A percentile compares a stretch with the other conserved stretches of the same genome.
These are phyloP conservation scores for Oryzias woworae DNA, from an alignment of 2,113 vertebrate species.

Conservation along the genomic window DNA sequence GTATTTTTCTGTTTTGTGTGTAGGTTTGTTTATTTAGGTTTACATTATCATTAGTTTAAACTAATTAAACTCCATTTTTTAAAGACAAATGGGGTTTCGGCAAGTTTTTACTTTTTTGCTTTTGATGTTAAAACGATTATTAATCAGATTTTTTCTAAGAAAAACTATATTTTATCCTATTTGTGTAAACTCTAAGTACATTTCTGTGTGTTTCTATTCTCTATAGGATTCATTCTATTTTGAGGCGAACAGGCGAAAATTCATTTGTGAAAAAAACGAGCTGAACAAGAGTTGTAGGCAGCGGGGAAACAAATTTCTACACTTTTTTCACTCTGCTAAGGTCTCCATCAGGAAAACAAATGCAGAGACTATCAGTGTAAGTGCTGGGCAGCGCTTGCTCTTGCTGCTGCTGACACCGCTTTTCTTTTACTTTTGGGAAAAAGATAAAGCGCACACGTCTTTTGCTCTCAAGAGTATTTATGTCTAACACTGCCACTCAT, in stretches of 20 bases:
- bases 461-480: constrained; percentile 4
- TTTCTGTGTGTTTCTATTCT: too few species aligned
- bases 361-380: neutral
- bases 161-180: too few species aligned
- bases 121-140: too few species aligned
- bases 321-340: neutral
- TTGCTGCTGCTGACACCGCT: neutral
- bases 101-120: too few species aligned
- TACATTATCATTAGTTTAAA: too few species aligned
- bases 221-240: too few species aligned
- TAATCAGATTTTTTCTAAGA: too few species aligned
- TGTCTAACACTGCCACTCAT: constrained; percentile 7
- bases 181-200: too few species aligned
- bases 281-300: neutral
- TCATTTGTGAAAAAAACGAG: neutral
- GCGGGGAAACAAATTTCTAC: neutral
- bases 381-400: constrained; percentile 1
- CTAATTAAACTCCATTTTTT: too few species aligned
- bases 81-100: too few species aligned
- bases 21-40: too few species aligned
- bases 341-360: constrained; percentile 23
- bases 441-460: constrained; percentile 6
- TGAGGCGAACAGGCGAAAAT: neutral
- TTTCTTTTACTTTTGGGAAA: constrained; percentile 7
- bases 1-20: too few species aligned